Percentiles rank a stretch among this genome's conserved stretches.
Evolutionary conservation across 2,888 invertebrate species (phyloP).

Genomic region (Cremastobaeus sp.): DNA sequence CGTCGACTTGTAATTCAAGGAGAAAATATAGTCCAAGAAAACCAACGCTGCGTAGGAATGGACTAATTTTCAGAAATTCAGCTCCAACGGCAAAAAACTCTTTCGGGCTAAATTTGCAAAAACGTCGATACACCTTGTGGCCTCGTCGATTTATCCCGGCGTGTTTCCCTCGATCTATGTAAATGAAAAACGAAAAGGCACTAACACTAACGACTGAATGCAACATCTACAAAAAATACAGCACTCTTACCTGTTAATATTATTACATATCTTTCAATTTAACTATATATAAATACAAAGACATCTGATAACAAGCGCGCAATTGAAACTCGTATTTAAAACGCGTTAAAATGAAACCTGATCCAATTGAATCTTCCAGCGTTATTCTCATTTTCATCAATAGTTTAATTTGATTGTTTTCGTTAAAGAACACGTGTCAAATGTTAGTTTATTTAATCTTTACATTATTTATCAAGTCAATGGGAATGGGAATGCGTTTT

Average conservation of each 20-base stretch:
- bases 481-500: conserved; percentile 39
- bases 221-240: conserved; percentile 55
- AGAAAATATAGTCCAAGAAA: too few species aligned
- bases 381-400: conserved; percentile 46
- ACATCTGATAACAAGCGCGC: conserved; percentile 53
- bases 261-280: conserved; percentile 52
- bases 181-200: conserved; percentile 51
- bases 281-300: conserved; percentile 47
- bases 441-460: conserved; percentile 35
- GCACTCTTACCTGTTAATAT: conserved; percentile 53
- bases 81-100: too few species aligned
- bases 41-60: too few species aligned
- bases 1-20: conserved; percentile 42
- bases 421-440: conserved; percentile 45
- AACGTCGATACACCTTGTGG: too few species aligned
- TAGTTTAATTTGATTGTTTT: conserved; percentile 19
- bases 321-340: conserved; percentile 49
- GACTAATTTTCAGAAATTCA: too few species aligned
- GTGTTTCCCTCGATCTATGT: too few species aligned
- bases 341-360: conserved; percentile 39
- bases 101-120: too few species aligned
- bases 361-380: conserved; percentile 44
- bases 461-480: conserved; percentile 40
- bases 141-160: too few species aligned
- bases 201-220: conserved; percentile 50